Conservation (phyloP, 2,113 vertebrate genomes). For the Glaucidium brasilianum region DNA sequence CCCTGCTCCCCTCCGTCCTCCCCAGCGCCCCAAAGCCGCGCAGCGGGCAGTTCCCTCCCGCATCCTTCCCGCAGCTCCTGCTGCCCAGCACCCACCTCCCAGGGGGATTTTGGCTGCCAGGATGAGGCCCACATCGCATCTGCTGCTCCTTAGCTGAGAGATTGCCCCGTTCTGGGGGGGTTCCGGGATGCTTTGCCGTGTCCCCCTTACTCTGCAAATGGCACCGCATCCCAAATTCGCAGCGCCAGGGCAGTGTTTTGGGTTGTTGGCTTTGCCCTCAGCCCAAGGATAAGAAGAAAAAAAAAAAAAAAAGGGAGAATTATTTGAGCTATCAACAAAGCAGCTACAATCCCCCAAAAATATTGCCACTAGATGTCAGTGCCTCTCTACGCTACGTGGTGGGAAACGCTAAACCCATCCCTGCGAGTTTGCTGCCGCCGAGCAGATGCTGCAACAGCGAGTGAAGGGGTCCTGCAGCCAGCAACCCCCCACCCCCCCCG, state of each 20-base stretch:
- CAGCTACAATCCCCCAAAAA: accelerated
- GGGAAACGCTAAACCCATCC: neutral
- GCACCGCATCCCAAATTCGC: accelerated
- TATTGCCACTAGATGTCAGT: conserved; percentile 66
- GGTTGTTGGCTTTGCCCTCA: neutral
- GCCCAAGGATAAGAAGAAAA: neutral
- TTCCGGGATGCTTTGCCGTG: neutral
- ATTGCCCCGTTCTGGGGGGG: accelerated
- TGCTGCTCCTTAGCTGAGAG: accelerated
- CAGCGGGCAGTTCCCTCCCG: neutral
- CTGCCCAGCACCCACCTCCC: neutral
- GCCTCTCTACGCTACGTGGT: neutral
- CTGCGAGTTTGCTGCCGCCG: accelerated
- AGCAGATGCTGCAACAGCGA: neutral
- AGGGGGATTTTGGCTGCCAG: accelerated
- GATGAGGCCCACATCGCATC: accelerated
- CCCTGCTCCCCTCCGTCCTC: accelerated
- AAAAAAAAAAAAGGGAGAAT: neutral
- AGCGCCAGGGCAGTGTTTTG: too few species aligned
- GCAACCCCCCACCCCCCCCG: neutral
- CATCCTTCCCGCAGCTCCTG: neutral
- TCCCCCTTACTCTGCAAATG: neutral
- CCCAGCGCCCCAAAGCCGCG: neutral
- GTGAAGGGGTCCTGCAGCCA: accelerated
- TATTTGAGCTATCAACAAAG: accelerated